Conservation (phyloP, 2,888 invertebrate genomes). For the Acanthosepion pharaonis region DNA sequence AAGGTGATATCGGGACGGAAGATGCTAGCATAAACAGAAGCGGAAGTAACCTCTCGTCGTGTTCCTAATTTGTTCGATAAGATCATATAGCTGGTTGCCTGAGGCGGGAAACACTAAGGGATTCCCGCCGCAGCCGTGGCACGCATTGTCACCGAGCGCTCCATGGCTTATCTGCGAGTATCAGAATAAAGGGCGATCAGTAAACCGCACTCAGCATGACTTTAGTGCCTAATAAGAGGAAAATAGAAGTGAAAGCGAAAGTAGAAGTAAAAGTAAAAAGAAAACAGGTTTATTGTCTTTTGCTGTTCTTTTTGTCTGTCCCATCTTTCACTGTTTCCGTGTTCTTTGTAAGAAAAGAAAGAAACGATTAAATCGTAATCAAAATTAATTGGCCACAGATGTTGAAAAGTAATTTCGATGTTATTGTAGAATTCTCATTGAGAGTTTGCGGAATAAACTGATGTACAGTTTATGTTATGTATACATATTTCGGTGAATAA, state of each 20-base stretch:
- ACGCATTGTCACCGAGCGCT: not conserved
- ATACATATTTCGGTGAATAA: too few species aligned
- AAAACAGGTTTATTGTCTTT: not conserved
- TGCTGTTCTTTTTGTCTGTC: not conserved
- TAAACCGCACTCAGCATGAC: not conserved
- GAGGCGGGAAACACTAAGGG: not conserved
- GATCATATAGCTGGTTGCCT: not conserved
- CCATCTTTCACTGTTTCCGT: not conserved
- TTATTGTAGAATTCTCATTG: too few species aligned
- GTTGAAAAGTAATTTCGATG: not conserved
- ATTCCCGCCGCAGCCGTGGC: not conserved
- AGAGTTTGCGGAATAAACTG: too few species aligned
- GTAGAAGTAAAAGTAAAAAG: not conserved
- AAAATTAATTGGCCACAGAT: not conserved
- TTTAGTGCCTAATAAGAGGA: not conserved
- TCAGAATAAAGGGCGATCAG: not conserved
- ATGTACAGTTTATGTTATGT: too few species aligned
- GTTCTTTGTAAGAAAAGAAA: not conserved
- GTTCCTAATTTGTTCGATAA: not conserved
- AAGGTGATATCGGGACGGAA: not conserved
- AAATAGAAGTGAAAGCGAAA: not conserved
- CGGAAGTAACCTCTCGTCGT: not conserved
- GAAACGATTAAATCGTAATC: not conserved
- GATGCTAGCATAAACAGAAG: not conserved
- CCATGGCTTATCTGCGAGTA: not conserved